Base-by-base conservation (phyloP, 2,797 vertebrate species). In the Melopsittacus undulatus region DNA sequence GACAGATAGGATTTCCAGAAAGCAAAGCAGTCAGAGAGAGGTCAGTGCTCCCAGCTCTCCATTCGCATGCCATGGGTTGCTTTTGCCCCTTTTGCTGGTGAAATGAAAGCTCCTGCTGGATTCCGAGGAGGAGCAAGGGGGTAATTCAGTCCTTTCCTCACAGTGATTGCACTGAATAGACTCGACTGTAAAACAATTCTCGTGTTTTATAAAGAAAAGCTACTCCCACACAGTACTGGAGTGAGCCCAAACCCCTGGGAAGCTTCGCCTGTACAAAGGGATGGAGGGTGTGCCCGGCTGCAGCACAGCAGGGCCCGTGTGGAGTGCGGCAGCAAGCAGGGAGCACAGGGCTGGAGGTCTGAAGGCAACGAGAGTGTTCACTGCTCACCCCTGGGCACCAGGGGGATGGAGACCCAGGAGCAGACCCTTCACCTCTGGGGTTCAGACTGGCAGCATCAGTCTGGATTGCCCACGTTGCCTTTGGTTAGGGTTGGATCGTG, bases 151-250 rank as follows among this genome's bases (percentile, higher is more conserved):
- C 38, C 24, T 91, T 68, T 86, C 52, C 84, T 91, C 76, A 14
- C 64, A 34, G 4, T 26, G 79, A 51, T 75, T 29, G 48, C 68
- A 11, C 72, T 45, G 84, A 74, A 85, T n/a, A 87, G 76, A 24
- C 75, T 83, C 4, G 56, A 63, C 78, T 72, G 68, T 89, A 87
- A 94, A 94, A 88, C 88, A 87, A 90, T 92, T 83, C 24, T 51
- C 0, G 2, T 87, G 79, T 68, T 54, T 49, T 46, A 34, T 23
- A 3, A 24, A 11, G 64, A 59, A 67, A 48, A 57, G 19, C 61
- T n/a, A 86, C 94, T 96, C 94, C 95, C 95, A 94, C 96, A 87
- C 94, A 95, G 95, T 1, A 21, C 92, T 96, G 96, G 96, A 96
- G 92, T 0, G 87, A 94, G 61, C 92, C 96, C 95, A 96, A 94